Percentiles rank a stretch among this genome's conserved stretches.
phyloP scores from a whole-genome alignment of 2,113 vertebrate genomes.

The Gnathonemus echidnorhynchus region DNA sequence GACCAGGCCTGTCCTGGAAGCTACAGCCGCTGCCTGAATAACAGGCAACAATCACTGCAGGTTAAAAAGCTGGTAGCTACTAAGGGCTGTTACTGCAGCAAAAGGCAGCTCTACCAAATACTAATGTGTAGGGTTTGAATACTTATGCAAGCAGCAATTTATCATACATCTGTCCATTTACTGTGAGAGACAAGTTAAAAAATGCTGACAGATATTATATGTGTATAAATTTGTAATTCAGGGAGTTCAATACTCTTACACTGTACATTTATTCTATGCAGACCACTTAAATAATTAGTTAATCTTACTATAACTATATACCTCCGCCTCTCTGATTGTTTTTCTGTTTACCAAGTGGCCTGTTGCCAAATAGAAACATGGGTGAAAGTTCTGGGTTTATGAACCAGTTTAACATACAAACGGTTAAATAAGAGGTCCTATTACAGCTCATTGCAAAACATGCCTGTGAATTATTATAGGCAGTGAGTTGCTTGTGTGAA shows the following conservation, averaged over 20 bases:
- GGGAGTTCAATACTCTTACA: too few species aligned
- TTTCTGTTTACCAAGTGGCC: background rate
- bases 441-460: too few species aligned
- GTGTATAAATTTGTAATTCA: too few species aligned
- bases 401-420: background rate
- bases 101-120: background rate
- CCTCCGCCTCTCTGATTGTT: background rate
- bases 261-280: background rate
- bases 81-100: background rate
- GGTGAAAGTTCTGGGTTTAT: background rate
- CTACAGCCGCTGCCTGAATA: background rate
- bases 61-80: background rate
- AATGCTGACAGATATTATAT: too few species aligned
- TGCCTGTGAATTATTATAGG: too few species aligned
- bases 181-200: too few species aligned
- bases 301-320: background rate
- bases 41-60: too few species aligned
- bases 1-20: too few species aligned
- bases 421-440: background rate
- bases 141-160: background rate
- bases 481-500: too few species aligned
- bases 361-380: background rate
- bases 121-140: background rate
- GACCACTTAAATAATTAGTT: background rate
- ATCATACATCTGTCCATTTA: background rate